Evolutionary conservation across 2,113 vertebrate genomes (phyloP).

Genomic region (Apeltes quadracus): DNA sequence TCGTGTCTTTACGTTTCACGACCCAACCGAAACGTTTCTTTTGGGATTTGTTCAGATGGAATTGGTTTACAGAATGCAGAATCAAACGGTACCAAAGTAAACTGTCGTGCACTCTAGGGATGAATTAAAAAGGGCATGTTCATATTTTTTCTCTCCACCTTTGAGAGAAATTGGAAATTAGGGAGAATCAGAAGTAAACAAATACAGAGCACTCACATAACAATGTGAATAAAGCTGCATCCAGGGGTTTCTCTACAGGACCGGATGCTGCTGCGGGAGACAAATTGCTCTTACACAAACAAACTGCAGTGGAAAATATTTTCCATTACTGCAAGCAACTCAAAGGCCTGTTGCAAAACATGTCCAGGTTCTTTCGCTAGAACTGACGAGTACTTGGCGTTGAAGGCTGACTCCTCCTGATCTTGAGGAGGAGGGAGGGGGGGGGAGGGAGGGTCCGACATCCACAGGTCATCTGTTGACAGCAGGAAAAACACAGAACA

Average conservation of each 20-base stretch:
- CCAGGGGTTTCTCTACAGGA: constrained; percentile 2
- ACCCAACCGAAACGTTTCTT: constrained; percentile 31
- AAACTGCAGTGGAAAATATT: neutral
- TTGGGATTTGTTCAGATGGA: constrained; percentile 39
- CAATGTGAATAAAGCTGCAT: constrained; percentile 3
- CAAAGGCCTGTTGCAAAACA: neutral
- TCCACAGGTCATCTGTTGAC: neutral
- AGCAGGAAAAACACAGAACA: neutral
- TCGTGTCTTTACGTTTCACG: constrained; percentile 23
- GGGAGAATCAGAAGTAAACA: constrained; percentile 30
- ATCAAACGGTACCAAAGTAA: constrained; percentile 44
- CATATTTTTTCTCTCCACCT: constrained; percentile 30
- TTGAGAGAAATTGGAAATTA: constrained; percentile 19
- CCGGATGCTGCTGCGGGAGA: constrained; percentile 12
- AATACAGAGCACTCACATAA: constrained; percentile 7
- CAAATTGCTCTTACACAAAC: neutral
- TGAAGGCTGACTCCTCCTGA: neutral
- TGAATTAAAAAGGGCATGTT: constrained; percentile 5
- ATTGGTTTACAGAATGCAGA: constrained; percentile 53
- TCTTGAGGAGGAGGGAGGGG: neutral
- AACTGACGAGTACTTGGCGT: neutral
- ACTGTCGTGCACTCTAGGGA: constrained; percentile 21
- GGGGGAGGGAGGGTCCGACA: neutral
- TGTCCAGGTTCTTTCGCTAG: neutral
- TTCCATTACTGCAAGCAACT: neutral